Percentiles rank a stretch among this genome's conserved stretches.
phyloP scores from a whole-genome alignment of 2,113 vertebrate genomes.

The Coregonus clupeaformis region DNA sequence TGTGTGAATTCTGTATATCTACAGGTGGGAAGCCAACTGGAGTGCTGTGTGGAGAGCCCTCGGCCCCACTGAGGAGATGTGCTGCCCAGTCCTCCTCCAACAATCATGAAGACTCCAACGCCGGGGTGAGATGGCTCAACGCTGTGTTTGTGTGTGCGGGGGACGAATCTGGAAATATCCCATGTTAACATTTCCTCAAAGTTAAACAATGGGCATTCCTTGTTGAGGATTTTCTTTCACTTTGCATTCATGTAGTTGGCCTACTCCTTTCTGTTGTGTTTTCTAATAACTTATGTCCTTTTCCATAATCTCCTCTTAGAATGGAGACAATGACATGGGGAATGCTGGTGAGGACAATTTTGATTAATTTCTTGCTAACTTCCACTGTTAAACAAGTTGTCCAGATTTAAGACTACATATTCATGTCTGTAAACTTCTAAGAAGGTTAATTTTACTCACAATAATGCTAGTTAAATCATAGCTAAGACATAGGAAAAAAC shows the following conservation, averaged over 20 bases:
- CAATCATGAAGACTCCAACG: conserved; percentile 27
- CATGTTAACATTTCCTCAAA: no score
- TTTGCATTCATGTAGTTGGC: neutral
- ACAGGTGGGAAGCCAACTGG: conserved; percentile 77
- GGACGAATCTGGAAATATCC: neutral
- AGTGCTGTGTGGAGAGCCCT: conserved; percentile 75
- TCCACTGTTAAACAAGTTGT: neutral
- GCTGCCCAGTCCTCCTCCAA: conserved; percentile 44
- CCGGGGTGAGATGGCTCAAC: neutral
- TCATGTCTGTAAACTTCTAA: no score
- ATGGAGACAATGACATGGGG: conserved; percentile 53
- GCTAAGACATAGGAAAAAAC: no score
- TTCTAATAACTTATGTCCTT: neutral
- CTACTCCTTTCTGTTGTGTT: neutral
- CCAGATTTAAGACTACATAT: no score
- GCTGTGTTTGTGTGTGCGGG: neutral
- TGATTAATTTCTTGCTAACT: neutral
- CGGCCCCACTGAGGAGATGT: conserved; percentile 75
- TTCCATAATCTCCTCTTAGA: conserved; percentile 50
- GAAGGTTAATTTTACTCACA: no score
- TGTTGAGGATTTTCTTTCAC: neutral
- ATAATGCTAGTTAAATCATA: no score
- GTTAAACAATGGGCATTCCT: no score
- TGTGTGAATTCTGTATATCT: conserved; percentile 14
- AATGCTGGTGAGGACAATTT: conserved; percentile 58